A percentile compares a stretch with the other conserved stretches of the same genome.
These are phyloP conservation scores for Chunga burmeisteri DNA, from an alignment of 2,113 vertebrate species.

Conservation along the genomic window DNA sequence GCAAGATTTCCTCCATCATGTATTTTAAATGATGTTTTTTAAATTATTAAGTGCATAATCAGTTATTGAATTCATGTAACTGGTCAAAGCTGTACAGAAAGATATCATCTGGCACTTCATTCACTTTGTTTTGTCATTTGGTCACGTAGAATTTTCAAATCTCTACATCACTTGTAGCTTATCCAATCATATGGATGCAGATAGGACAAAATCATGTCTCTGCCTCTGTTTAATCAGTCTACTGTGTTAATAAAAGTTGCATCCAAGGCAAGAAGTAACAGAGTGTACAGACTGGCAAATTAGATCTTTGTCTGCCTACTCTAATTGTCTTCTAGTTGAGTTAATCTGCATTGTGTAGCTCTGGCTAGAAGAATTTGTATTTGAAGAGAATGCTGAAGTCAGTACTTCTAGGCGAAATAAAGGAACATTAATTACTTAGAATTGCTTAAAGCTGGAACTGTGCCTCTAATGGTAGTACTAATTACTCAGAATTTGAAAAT, in stretches of 20 bases:
- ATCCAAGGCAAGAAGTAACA: neutral
- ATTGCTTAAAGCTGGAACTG: conserved; percentile 37
- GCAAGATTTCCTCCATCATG: neutral
- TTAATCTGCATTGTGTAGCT: conserved; percentile 10
- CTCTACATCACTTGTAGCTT: neutral
- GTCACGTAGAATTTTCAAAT: neutral
- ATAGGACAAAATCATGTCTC: neutral
- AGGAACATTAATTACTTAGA: conserved; percentile 43
- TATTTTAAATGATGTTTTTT: neutral
- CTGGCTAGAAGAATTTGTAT: conserved; percentile 10
- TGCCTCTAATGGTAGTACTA: conserved; percentile 29
- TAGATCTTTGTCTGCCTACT: conserved; percentile 7
- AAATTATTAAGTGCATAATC: neutral
- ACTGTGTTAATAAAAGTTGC: neutral
- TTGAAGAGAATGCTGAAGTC: conserved; percentile 57
- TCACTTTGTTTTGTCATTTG: neutral
- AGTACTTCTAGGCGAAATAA: conserved; percentile 45
- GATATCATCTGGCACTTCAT: neutral
- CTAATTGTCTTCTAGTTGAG: conserved; percentile 13
- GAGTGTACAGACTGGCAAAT: neutral
- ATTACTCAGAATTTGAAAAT: conserved; percentile 19
- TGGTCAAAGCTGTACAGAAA: neutral
- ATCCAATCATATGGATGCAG: neutral
- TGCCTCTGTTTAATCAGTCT: neutral
- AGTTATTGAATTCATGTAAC: neutral